A percentile compares a stretch with the other conserved stretches of the same genome.
These are phyloP conservation scores for Protosalanx chinensis DNA, from an alignment of 2,797 vertebrate species.

Conservation along the genomic window DNA sequence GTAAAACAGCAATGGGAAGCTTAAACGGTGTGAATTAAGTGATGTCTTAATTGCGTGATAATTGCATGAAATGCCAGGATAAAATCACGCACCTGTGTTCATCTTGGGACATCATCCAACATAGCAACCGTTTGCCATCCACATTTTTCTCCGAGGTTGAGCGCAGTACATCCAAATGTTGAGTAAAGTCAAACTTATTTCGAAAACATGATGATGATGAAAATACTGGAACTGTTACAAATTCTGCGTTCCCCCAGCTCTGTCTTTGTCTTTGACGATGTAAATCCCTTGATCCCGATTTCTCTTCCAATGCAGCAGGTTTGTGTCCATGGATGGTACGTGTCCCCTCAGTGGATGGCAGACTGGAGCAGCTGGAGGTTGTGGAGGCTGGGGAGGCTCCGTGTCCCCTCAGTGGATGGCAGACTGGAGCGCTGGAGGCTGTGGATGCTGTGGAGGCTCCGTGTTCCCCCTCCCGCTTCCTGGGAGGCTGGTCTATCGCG, in stretches of 20 bases:
- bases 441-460: conserved; percentile 58
- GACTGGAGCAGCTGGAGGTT: conserved; percentile 56
- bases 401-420: conserved; percentile 62
- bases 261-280: conserved; percentile 6
- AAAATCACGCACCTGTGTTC: conserved; percentile 70
- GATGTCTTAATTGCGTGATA: not conserved
- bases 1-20: not conserved
- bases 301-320: conserved; percentile 29
- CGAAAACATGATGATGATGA: conserved; percentile 34
- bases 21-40: too few relatives aligned
- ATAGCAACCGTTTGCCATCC: conserved; percentile 52
- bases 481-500: conserved; percentile 66
- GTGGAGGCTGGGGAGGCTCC: conserved; percentile 58
- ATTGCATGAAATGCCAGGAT: not conserved
- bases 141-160: conserved; percentile 48
- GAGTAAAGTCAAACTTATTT: conserved; percentile 56
- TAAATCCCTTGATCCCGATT: conserved; percentile 24
- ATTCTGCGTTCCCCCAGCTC: conserved; percentile 6
- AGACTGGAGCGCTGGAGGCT: conserved; percentile 56
- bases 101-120: conserved; percentile 74
- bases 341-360: conserved; percentile 51
- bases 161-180: conserved; percentile 46
- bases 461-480: conserved; percentile 71
- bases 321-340: conserved; percentile 37
- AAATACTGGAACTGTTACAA: conserved; percentile 18